Evolutionary conservation across 2,113 vertebrate genomes (phyloP).

Genomic region (Opisthocomus hoazin): DNA sequence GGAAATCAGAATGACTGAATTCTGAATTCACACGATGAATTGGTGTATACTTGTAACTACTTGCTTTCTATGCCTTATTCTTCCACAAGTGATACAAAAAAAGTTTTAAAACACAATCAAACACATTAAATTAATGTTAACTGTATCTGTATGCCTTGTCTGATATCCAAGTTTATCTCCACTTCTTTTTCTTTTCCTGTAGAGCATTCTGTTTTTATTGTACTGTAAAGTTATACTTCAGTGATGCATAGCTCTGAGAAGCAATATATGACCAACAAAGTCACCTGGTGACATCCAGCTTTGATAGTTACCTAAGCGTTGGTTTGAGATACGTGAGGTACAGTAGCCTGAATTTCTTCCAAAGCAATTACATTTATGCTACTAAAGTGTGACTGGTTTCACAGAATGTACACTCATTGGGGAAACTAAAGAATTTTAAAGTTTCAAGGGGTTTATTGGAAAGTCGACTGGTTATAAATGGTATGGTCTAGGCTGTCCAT

Average conservation of each 20-base stretch:
- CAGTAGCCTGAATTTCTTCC: background rate
- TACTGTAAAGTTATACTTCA: background rate
- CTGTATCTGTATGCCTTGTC: background rate
- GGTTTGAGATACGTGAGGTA: background rate
- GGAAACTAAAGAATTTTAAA: background rate
- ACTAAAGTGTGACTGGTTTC: background rate
- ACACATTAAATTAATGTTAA: background rate
- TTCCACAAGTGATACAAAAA: background rate
- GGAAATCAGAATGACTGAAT: background rate
- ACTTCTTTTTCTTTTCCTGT: background rate
- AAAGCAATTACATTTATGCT: background rate
- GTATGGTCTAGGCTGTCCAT: background rate
- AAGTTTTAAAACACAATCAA: background rate
- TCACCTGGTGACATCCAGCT: background rate
- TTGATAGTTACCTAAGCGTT: background rate
- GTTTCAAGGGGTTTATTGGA: background rate
- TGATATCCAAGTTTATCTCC: background rate
- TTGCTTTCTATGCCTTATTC: background rate
- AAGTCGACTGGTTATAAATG: background rate
- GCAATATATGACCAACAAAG: background rate
- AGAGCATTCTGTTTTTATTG: background rate
- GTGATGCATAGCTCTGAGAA: background rate
- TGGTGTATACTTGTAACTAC: background rate
- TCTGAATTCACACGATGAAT: background rate
- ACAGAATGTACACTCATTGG: background rate